These are phyloP conservation scores for Enteromius viviparus DNA, from an alignment of 2,797 vertebrate genomes.

Conservation along the genomic window DNA sequence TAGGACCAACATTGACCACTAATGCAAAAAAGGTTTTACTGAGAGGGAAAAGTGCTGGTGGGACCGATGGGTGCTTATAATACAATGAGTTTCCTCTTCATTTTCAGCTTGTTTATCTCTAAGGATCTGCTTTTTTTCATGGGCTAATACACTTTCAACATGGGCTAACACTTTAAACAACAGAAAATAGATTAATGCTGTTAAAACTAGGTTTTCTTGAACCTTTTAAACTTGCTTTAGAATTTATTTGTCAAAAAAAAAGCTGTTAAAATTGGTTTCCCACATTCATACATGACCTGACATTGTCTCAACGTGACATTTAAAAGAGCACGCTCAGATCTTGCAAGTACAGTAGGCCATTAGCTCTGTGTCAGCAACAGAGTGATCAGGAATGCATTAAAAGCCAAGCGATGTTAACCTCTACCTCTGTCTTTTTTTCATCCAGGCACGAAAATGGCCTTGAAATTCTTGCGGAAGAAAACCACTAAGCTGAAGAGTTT, in stretches of 20 bases:
- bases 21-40: not conserved
- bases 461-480: slow-evolving; percentile 87
- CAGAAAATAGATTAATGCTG: not conserved
- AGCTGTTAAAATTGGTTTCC: not conserved
- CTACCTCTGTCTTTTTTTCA: not conserved
- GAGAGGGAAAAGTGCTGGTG: not conserved
- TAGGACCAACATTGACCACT: not conserved
- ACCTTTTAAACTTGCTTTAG: not conserved
- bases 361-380: not conserved
- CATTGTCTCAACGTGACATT: slow-evolving; percentile 9
- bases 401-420: slow-evolving; percentile 45
- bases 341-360: slow-evolving; percentile 27
- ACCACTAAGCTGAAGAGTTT: slow-evolving; percentile 86
- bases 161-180: not conserved
- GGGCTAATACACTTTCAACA: not conserved
- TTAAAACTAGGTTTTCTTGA: not conserved
- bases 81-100: not conserved
- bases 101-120: not conserved
- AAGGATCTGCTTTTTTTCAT: not conserved
- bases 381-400: slow-evolving; percentile 30
- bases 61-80: not conserved
- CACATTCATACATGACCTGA: slow-evolving; percentile 15
- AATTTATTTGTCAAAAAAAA: not conserved
- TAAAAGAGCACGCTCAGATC: slow-evolving; percentile 30
- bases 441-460: slow-evolving; percentile 82